Evolutionary conservation across 2,797 vertebrate species (phyloP).

Genomic region (Falco naumanni): DNA sequence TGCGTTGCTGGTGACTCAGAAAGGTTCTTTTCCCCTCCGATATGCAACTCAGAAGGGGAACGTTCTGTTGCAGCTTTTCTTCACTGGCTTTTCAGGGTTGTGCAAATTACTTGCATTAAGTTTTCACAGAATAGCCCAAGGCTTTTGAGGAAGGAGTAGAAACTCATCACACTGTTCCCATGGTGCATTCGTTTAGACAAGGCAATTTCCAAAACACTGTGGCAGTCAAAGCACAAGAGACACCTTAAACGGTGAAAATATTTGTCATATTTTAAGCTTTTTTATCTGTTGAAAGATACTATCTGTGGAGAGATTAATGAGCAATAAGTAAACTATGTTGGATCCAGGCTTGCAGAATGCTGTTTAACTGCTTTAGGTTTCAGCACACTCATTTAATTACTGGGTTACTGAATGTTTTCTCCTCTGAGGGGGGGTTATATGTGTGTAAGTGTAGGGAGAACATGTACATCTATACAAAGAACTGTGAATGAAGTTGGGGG

Average conservation of each 20-base stretch:
- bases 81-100: neutral
- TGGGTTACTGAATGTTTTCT: conserved; percentile 58
- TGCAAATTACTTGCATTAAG: neutral
- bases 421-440: neutral
- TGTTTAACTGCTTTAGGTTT: conserved; percentile 68
- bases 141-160: neutral
- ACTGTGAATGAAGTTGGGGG: conserved; percentile 21
- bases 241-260: neutral
- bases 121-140: neutral
- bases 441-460: neutral
- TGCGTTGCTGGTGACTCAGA: neutral
- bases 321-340: conserved; percentile 5
- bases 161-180: neutral
- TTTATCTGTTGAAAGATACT: neutral
- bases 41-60: neutral
- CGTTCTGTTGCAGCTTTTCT: neutral
- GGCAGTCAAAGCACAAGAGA: neutral
- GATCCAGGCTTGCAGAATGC: conserved; percentile 52
- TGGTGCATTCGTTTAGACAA: neutral
- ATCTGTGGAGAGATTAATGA: conserved; percentile 6
- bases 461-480: conserved; percentile 24
- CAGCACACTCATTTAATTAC: conserved; percentile 68
- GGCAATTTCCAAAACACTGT: neutral
- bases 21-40: neutral
- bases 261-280: neutral